Evolutionary conservation across 1,140 invertebrate species (phyloP).

Genomic region (Nephotettix cincticeps): DNA sequence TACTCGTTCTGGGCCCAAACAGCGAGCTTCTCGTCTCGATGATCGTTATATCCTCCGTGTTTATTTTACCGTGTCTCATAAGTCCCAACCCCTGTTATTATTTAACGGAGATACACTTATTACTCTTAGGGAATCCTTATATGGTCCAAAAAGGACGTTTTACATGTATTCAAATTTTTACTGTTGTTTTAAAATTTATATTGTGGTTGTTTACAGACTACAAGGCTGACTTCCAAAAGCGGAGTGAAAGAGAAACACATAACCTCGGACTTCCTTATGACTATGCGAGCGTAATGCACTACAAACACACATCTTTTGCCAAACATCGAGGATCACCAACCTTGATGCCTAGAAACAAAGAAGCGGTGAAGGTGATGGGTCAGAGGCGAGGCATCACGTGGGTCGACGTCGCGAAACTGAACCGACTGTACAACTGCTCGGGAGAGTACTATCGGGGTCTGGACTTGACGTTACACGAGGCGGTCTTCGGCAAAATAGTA

Average conservation of each 20-base stretch:
- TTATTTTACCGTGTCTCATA: too few species aligned
- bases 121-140: too few species aligned
- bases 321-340: slow-evolving; percentile 41
- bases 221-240: slow-evolving; percentile 25
- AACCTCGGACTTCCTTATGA: slow-evolving; percentile 31
- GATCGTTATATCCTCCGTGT: too few species aligned
- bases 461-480: not conserved
- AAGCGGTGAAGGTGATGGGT: slow-evolving; percentile 48
- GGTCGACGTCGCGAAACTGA: slow-evolving; percentile 62
- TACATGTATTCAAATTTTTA: too few species aligned
- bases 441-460: slow-evolving; percentile 3
- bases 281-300: slow-evolving; percentile 54
- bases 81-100: too few species aligned
- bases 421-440: slow-evolving; percentile 58
- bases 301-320: slow-evolving; percentile 50
- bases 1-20: too few species aligned
- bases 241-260: not conserved
- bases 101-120: too few species aligned
- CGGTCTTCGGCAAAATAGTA: too few species aligned
- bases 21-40: too few species aligned
- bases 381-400: slow-evolving; percentile 63
- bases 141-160: too few species aligned
- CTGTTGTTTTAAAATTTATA: too few species aligned
- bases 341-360: slow-evolving; percentile 36
- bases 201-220: slow-evolving; percentile 40